Percentiles rank a stretch among this genome's conserved stretches.
Evolutionary conservation across 1,140 invertebrate genomes (phyloP).

Genomic region (Drosophila obscura): DNA sequence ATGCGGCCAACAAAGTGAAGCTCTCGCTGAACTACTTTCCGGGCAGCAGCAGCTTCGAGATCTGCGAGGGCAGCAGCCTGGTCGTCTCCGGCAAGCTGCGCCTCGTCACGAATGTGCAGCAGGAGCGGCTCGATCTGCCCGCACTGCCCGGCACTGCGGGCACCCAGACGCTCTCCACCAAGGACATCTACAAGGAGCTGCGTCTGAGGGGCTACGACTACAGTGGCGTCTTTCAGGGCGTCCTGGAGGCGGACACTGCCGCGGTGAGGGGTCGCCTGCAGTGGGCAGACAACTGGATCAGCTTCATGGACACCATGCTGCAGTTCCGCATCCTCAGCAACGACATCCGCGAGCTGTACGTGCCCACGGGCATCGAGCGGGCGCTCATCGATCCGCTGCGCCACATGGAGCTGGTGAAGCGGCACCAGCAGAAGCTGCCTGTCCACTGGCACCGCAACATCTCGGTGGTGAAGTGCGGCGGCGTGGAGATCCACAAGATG

Average conservation of each 20-base stretch:
- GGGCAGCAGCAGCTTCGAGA: slow-evolving; percentile 95
- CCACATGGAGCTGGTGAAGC: slow-evolving; percentile 86
- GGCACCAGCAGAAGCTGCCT: slow-evolving; percentile 84
- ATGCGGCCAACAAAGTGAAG: slow-evolving; percentile 90
- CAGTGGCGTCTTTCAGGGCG: slow-evolving; percentile 92
- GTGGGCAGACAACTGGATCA: slow-evolving; percentile 96
- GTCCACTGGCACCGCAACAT: slow-evolving; percentile 90
- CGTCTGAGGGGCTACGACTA: slow-evolving; percentile 97
- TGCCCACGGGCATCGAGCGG: slow-evolving; percentile 94
- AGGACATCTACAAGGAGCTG: slow-evolving; percentile 97
- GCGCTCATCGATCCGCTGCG: slow-evolving; percentile 91
- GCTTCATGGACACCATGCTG: slow-evolving; percentile 97
- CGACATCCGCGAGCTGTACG: slow-evolving; percentile 89
- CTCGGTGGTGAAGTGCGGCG: slow-evolving; percentile 92
- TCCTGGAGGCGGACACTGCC: slow-evolving; percentile 88
- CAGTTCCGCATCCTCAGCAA: slow-evolving; percentile 94
- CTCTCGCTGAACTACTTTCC: slow-evolving; percentile 95
- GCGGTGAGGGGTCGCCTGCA: slow-evolving; percentile 88
- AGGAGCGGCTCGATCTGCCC: slow-evolving; percentile 85
- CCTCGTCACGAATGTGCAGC: slow-evolving; percentile 86
- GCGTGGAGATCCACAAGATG: slow-evolving; percentile 94
- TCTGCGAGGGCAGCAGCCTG: slow-evolving; percentile 93
- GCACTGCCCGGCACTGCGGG: slow-evolving; percentile 61
- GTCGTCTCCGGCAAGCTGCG: slow-evolving; percentile 91
- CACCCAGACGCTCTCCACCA: slow-evolving; percentile 84